Conservation (phyloP, 2,888 invertebrate genomes). For the Seladonia tumulorum region DNA sequence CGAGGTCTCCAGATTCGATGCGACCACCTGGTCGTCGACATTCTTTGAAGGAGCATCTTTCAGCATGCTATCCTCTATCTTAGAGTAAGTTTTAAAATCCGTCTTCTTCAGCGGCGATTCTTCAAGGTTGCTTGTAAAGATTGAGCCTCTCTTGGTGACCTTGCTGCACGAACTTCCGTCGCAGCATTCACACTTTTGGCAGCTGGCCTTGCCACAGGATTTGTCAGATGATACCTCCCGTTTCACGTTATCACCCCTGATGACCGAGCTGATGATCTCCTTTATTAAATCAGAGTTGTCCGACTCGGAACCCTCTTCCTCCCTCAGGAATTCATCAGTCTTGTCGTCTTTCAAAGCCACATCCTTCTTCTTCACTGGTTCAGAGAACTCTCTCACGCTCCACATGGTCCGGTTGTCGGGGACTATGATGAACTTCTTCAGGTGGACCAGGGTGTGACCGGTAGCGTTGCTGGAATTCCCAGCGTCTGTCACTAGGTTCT, state of each 20-base stretch:
- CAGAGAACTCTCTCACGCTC: slow-evolving; percentile 21
- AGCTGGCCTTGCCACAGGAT: not conserved
- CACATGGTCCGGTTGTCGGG: slow-evolving; percentile 33
- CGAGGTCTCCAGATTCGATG: not conserved
- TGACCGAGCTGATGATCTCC: slow-evolving; percentile 46
- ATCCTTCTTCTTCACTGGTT: not conserved
- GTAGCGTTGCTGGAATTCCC: slow-evolving; percentile 30
- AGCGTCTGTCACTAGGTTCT: slow-evolving; percentile 56
- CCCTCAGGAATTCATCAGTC: not conserved
- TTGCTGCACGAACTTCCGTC: not conserved
- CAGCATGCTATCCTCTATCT: no score
- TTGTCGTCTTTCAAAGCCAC: slow-evolving; percentile 13
- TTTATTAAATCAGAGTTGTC: slow-evolving; percentile 24
- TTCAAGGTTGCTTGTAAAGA: not conserved
- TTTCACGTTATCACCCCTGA: slow-evolving; percentile 27
- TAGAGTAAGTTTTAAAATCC: no score
- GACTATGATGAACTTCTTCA: slow-evolving; percentile 52
- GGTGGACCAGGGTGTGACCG: slow-evolving; percentile 45
- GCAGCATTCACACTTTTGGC: not conserved
- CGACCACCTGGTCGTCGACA: not conserved
- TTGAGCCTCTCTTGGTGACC: not conserved
- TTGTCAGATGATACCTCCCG: not conserved
- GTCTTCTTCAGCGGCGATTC: no score
- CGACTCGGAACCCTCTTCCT: not conserved
- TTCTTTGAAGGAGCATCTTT: not conserved